Base-by-base conservation (phyloP, 1,140 invertebrate species). In the Sitophilus oryzae region DNA sequence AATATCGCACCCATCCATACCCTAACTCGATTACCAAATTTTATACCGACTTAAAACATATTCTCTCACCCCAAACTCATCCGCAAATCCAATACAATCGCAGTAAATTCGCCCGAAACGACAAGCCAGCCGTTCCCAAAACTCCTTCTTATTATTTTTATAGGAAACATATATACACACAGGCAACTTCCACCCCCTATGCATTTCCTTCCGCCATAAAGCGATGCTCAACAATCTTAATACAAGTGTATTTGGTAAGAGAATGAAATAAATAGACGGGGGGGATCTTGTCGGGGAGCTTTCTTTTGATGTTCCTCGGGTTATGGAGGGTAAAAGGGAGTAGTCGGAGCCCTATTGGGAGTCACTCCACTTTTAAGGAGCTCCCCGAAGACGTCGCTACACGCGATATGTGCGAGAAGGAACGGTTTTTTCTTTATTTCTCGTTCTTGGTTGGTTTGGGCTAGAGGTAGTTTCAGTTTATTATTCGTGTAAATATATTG, bases 91-190 rank as follows among this genome's bases (percentile, higher is more conserved):
- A 49, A 49, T 49, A 49, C 47, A 49, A 49, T 49, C 47, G 36
- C 19, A 30, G 36, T 49, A 49, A 49, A 49, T 34, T 49, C 22
- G 16, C 37, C 19, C 35, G 40, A 40, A 49, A 49, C 36, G 15
- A 16, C 47, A 30, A 38, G 23, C 23, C 19, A 38, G 25, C 16
- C 16, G 23, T 21, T 20, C 14, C 34, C 15, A 11, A 30, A 49
- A 49, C 47, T 38, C 40, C 47, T 9, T 23, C 35, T 49, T 49
- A 49, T 49, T 49, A 49, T 49, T 49, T 49, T 49, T 49, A 49
- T 49, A 23, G 47, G 35, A 38, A 40, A 15, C 16, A 19, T 37
- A n/a, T n/a, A n/a, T n/a, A n/a, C n/a, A n/a, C n/a, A n/a, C 30
- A 11, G 9, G 11, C n/a, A 3, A n/a, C 14, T 46, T 14, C 34